phyloP scores from a whole-genome alignment of 2,113 vertebrate genomes.

The Colistium nudipinnis region DNA sequence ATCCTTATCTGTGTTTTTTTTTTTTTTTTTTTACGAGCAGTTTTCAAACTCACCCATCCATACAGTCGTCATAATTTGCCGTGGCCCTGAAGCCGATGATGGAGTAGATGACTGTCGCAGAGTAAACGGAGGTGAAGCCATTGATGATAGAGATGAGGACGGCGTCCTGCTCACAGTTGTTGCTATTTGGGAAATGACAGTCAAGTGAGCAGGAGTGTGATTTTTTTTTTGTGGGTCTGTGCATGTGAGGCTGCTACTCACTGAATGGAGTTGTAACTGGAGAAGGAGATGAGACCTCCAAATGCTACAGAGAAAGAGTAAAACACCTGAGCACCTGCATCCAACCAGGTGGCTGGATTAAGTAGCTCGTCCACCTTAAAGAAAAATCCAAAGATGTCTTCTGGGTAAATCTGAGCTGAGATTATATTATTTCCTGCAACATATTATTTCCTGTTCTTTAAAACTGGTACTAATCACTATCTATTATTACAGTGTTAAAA shows the following conservation, averaged over 20 bases:
- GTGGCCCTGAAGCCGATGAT: constrained; percentile 97
- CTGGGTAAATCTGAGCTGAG: neutral
- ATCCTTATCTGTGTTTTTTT: fast-evolving
- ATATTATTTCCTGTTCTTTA: neutral
- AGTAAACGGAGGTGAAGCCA: constrained; percentile 91
- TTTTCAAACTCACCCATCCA: constrained; percentile 55
- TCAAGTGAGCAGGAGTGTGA: neutral
- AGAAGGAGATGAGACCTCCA: constrained; percentile 97
- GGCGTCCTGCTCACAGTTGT: constrained; percentile 94
- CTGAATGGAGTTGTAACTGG: constrained; percentile 97
- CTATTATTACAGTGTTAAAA: too few species aligned
- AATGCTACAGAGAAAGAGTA: constrained; percentile 96
- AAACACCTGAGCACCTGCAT: constrained; percentile 95
- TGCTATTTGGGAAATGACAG: constrained; percentile 76
- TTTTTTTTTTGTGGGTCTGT: too few species aligned
- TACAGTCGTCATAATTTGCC: constrained; percentile 87
- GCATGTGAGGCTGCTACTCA: constrained; percentile 78
- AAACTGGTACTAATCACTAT: neutral
- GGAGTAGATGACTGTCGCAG: constrained; percentile 94
- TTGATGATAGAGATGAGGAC: constrained; percentile 93
- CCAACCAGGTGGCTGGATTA: constrained; percentile 92
- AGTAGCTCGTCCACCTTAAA: constrained; percentile 87
- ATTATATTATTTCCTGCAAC: neutral
- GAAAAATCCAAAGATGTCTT: neutral
- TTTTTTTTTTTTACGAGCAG: neutral